These are phyloP conservation scores for Xenentodon cancila DNA, from an alignment of 2,797 vertebrate species.

Conservation along the genomic window DNA sequence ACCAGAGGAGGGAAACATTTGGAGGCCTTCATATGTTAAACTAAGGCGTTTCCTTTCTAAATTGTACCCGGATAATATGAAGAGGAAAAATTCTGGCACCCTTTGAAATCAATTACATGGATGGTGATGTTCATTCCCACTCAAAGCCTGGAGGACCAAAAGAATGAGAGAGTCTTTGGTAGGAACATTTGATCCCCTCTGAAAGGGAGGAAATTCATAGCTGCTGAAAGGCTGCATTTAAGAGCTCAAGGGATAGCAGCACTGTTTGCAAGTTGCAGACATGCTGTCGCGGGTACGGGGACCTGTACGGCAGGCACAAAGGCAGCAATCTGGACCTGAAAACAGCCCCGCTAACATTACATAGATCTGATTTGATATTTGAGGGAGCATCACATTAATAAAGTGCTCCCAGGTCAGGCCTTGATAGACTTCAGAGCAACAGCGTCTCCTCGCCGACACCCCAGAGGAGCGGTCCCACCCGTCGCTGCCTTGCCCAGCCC, in stretches of 20 bases:
- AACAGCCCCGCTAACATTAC: no score
- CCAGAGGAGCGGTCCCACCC: conserved; percentile 38
- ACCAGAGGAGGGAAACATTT: conserved; percentile 24
- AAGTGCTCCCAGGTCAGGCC: conserved; percentile 4
- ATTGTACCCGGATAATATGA: conserved; percentile 44
- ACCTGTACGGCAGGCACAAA: conserved; percentile 34
- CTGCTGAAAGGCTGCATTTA: conserved; percentile 78
- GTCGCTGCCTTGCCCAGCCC: conserved; percentile 11
- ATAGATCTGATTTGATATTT: no score
- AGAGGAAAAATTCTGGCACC: conserved; percentile 57
- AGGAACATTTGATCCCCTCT: conserved; percentile 78
- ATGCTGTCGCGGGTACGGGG: conserved; percentile 65
- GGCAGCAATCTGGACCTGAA: conserved; percentile 12
- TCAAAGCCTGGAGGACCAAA: conserved; percentile 62
- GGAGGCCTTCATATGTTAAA: conserved; percentile 44
- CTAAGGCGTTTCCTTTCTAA: conserved; percentile 47
- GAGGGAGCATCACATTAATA: background rate
- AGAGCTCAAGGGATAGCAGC: conserved; percentile 72
- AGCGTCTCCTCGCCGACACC: conserved; percentile 34
- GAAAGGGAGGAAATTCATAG: conserved; percentile 70
- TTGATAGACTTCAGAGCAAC: conserved; percentile 16
- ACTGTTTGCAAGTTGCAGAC: conserved; percentile 65
- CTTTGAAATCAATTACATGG: conserved; percentile 72
- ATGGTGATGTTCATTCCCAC: conserved; percentile 60
- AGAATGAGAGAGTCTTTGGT: conserved; percentile 64